Evolutionary conservation across 2,113 vertebrate genomes (phyloP), one percentile per base, ranked within the genome.

Genomic region (Caranx ignobilis): DNA sequence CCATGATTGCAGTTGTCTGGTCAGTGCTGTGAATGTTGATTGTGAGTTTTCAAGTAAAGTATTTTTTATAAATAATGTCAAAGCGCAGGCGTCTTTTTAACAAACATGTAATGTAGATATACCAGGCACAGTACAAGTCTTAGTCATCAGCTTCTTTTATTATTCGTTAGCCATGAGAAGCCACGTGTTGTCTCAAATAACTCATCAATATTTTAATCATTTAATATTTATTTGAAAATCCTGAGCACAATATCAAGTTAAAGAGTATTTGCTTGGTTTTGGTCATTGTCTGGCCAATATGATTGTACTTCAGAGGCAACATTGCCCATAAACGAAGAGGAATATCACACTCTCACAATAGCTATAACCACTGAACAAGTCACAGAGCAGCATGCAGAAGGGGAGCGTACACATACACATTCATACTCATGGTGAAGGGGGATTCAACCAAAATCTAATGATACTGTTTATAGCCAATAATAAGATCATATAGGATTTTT

Each of bases 241-340:
- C 94, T 95, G 94, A 95, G 95, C 91, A 92, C 85, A 94, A 88
- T 88, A 89, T 88, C 87, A 91, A 91, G 89, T 89, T 91, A 92
- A 92, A 92, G 89, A 91, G 87, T 89, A 93, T 91, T 91, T 88
- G 90, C 90, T 91, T 91, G 80, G 89, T 92, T 94, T 94, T 94
- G 93, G 93, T 94, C 92, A 91, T 90, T 62, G 71, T 81, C 71
- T 90, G 91, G 84, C 93, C 87, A 91, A 91, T 88, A 84, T 93
- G 91, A 92, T 91, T 93, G 92, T 92, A 92, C 89, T 93, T 91
- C 75, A 85, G 74, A 87, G 88, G 90, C 89, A 87, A 54, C 82
- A 80, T 86, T 90, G 83, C 87, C 88, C 65, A 88, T 84, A 62
- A 84, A 88, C 82, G 91, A 81, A 86, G 79, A 92, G 68, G 67